These are phyloP conservation scores for Chionodraco myersi DNA, from an alignment of 2,113 vertebrate species.

Conservation along the genomic window DNA sequence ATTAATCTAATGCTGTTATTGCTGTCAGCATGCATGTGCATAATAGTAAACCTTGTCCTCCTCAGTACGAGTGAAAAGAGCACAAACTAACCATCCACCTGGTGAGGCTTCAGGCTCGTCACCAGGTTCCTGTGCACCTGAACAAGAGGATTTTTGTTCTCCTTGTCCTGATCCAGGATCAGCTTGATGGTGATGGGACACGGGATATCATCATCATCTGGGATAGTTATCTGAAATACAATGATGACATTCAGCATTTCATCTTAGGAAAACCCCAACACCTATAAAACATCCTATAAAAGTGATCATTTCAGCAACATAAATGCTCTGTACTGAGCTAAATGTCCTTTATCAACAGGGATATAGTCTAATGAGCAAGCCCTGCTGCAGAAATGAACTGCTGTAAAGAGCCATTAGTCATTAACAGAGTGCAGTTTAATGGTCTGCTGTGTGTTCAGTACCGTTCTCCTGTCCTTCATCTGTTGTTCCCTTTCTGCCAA, in stretches of 20 bases:
- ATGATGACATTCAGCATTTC: background rate
- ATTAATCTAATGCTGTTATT: background rate
- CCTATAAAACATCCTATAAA: background rate
- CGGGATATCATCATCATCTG: constrained; percentile 85
- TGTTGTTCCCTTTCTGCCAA: constrained; percentile 91
- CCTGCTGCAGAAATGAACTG: background rate
- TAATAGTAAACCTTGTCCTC: background rate
- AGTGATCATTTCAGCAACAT: no score
- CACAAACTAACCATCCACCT: constrained; percentile 82
- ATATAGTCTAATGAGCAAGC: background rate
- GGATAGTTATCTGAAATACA: constrained; percentile 86
- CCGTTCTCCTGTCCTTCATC: constrained; percentile 91
- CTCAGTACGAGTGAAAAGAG: background rate
- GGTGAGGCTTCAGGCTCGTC: constrained; percentile 94
- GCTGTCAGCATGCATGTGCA: background rate
- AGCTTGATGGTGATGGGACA: constrained; percentile 94
- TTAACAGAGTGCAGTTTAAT: background rate
- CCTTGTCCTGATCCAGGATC: constrained; percentile 94
- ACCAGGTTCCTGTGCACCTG: constrained; percentile 94
- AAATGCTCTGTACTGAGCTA: no score
- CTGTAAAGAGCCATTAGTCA: background rate
- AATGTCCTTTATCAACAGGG: background rate
- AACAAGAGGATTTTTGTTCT: constrained; percentile 91
- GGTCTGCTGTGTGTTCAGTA: constrained; percentile 49
- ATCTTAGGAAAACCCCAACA: background rate